Evolutionary conservation across 2,888 invertebrate species (phyloP).

Genomic region (Helleia helle): DNA sequence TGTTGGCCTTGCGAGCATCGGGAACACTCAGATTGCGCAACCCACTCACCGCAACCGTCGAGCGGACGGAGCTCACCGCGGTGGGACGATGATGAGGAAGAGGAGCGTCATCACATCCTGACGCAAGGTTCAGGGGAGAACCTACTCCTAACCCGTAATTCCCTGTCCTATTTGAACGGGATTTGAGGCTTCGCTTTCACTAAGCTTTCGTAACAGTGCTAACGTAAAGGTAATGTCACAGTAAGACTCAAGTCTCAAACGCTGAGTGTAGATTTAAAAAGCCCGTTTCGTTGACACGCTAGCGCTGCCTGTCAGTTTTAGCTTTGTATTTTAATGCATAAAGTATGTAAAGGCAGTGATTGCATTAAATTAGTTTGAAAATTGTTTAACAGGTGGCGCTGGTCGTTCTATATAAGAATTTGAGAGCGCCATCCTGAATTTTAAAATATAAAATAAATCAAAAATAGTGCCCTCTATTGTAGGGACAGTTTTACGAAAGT

Average conservation of each 20-base stretch:
- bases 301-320: constrained; percentile 23
- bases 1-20: constrained; percentile 66
- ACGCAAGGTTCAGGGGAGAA: constrained; percentile 56
- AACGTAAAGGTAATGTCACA: constrained; percentile 19
- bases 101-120: constrained; percentile 54
- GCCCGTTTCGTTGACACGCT: constrained; percentile 17
- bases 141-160: constrained; percentile 18
- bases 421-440: constrained; percentile 66
- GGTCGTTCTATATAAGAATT: constrained; percentile 39
- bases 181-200: constrained; percentile 29
- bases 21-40: constrained; percentile 46
- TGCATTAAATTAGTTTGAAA: constrained; percentile 27
- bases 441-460: constrained; percentile 17
- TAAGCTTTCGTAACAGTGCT: constrained; percentile 19
- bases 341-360: constrained; percentile 62
- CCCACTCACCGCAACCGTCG: constrained; percentile 54
- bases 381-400: constrained; percentile 57
- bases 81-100: constrained; percentile 63
- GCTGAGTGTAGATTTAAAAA: constrained; percentile 8
- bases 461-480: too few relatives aligned
- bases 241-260: constrained; percentile 46
- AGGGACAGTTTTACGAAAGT: too few relatives aligned
- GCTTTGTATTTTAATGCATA: constrained; percentile 14
- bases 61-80: constrained; percentile 65
- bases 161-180: constrained; percentile 24